Conservation (phyloP, 2,888 invertebrate species). For the Idaea dimidiata region DNA sequence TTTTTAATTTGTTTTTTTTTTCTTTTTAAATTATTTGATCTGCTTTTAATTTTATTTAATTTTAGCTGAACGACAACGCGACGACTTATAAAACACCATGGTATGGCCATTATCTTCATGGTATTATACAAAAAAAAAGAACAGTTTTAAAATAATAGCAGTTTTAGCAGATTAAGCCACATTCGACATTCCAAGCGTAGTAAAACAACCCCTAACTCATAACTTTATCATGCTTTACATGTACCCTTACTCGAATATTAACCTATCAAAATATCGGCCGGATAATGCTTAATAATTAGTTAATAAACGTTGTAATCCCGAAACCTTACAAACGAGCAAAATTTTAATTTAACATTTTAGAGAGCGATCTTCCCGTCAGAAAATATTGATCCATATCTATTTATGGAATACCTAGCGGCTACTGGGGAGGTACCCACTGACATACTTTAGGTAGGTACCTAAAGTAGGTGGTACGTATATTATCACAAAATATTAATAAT, state of each 20-base stretch:
- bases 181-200: no score
- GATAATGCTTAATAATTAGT: not conserved
- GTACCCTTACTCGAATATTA: not conserved
- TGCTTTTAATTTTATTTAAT: no score
- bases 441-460: not conserved
- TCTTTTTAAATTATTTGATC: no score
- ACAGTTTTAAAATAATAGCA: no score
- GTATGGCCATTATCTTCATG: no score
- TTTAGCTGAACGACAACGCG: no score
- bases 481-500: not conserved
- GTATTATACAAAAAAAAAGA: no score
- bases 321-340: not conserved
- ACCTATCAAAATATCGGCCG: not conserved
- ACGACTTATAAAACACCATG: no score
- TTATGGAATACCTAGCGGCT: not conserved
- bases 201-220: no score
- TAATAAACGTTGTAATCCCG: not conserved
- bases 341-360: not conserved
- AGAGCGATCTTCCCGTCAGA: not conserved
- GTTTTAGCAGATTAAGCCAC: no score
- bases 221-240: no score
- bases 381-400: not conserved
- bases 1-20: no score
- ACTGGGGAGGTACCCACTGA: not conserved
- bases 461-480: not conserved